These are phyloP conservation scores for Tragulus kanchil DNA, from an alignment of 2,113 vertebrate species.

Conservation along the genomic window DNA sequence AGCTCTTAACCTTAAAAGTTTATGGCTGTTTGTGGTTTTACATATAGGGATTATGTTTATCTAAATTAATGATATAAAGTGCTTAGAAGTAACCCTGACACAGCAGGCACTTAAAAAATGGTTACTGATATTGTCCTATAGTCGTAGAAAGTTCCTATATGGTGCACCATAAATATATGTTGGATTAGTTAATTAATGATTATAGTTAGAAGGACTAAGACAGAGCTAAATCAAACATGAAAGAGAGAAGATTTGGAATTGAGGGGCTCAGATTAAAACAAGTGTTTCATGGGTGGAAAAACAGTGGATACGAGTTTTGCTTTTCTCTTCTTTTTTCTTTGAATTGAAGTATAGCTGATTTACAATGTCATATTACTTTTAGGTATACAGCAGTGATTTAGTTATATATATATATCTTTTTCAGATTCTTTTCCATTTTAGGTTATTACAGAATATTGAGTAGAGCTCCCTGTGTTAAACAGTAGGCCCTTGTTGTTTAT, in stretches of 20 bases:
- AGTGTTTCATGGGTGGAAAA: too few relatives aligned
- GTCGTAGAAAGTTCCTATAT: background rate
- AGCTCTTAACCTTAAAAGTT: slow-evolving; percentile 11
- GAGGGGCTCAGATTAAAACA: background rate
- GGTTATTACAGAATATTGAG: background rate
- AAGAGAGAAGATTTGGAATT: background rate
- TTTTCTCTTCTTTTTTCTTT: background rate
- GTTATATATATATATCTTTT: background rate
- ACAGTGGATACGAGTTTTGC: background rate
- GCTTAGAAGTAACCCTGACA: background rate
- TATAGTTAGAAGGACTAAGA: background rate
- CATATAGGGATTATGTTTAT: background rate
- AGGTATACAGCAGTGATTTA: accelerated
- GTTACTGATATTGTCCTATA: background rate
- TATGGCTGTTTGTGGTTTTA: background rate
- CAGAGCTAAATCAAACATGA: background rate
- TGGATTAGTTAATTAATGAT: background rate
- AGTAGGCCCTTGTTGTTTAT: background rate
- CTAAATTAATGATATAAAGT: background rate
- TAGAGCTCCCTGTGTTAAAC: background rate
- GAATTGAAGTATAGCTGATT: background rate
- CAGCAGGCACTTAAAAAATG: background rate
- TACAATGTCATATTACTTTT: background rate
- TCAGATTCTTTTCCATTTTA: background rate
- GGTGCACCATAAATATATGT: background rate